Evolutionary conservation across 2,888 invertebrate species (phyloP), one percentile per base, ranked within the genome.

Genomic region (Meghimatium bilineatum): DNA sequence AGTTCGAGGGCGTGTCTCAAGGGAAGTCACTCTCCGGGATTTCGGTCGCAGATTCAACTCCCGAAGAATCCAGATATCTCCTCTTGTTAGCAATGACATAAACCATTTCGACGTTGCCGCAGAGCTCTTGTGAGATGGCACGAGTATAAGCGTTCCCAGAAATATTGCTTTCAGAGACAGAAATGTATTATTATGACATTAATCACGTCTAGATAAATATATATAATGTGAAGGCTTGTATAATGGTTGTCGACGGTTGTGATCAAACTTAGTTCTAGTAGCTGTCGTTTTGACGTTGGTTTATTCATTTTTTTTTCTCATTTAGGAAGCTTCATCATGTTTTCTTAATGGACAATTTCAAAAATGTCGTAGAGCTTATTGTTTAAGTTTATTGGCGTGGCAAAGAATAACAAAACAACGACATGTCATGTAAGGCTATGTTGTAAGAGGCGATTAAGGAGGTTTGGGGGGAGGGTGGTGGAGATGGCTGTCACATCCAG

Each of bases 21-120:
- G 79, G 69, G 79, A 69, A 49, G 52, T 67, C 49, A 80, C 69
- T 80, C 79, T 69, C 79, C 79, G 79, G 79, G 79, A 80, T 80
- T 80, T 80, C 44, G 49, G 79, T 69, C 52, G 79, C 44, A 80
- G 79, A 80, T 80, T 80, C 79, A 23, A 36, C 69, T 80, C 79
- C 34, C 23, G 34, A 69, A 80, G 79, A 69, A 69, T 80, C 69
- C 52, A 5, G 69, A 44, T 32, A 38, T 80, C 79, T 69, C 69
- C 69, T 49, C 79, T 80, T 32, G 79, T 80, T 80, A 80, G 69
- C 79, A 1, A 3, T 69, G 79, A 80, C 63, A 80, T 80, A 80
- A 80, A 80, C 79, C 79, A 80, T 80, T 66, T 80, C 69, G 44
- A 66, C 67, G 49, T 72, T 74, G 32, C 32, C 75, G 17, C 49